phyloP scores from a whole-genome alignment of 2,113 vertebrate species.

The Etheostoma cragini region DNA sequence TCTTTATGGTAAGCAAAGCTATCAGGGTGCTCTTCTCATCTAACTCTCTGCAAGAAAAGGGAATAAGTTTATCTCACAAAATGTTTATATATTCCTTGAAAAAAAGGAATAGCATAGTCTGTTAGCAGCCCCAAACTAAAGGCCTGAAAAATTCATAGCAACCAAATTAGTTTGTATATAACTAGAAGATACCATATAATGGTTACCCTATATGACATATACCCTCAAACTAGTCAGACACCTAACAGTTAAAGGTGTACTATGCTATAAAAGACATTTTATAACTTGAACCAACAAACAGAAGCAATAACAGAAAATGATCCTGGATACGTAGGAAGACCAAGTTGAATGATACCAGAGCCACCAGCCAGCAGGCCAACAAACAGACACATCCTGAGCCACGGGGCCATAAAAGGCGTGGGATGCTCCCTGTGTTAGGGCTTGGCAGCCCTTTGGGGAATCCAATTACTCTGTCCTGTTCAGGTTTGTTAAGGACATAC shows the following conservation, averaged over 20 bases:
- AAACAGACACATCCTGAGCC: constrained; percentile 28
- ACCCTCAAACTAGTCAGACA: background rate
- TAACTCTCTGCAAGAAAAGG: background rate
- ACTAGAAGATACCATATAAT: background rate
- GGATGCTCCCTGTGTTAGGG: constrained; percentile 55
- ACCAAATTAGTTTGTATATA: background rate
- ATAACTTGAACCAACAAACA: constrained; percentile 27
- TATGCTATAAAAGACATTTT: background rate
- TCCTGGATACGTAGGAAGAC: constrained; percentile 24
- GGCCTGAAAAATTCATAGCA: background rate
- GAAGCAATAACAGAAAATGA: constrained; percentile 32
- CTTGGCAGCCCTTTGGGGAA: constrained; percentile 59
- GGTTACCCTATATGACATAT: background rate
- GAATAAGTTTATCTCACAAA: background rate
- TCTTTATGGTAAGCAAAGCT: background rate
- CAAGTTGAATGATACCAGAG: constrained; percentile 61
- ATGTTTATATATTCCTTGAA: background rate
- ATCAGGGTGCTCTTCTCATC: background rate
- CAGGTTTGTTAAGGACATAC: constrained; percentile 31
- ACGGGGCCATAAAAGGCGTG: constrained; percentile 80
- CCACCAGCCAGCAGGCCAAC: constrained; percentile 22
- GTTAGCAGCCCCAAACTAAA: background rate
- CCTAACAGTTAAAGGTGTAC: background rate
- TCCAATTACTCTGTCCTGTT: constrained; percentile 41
- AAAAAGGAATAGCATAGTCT: background rate